Percentiles rank a stretch among this genome's conserved stretches.
These are phyloP conservation scores for Vombatus ursinus DNA, from an alignment of 2,113 vertebrate genomes.

Conservation along the genomic window DNA sequence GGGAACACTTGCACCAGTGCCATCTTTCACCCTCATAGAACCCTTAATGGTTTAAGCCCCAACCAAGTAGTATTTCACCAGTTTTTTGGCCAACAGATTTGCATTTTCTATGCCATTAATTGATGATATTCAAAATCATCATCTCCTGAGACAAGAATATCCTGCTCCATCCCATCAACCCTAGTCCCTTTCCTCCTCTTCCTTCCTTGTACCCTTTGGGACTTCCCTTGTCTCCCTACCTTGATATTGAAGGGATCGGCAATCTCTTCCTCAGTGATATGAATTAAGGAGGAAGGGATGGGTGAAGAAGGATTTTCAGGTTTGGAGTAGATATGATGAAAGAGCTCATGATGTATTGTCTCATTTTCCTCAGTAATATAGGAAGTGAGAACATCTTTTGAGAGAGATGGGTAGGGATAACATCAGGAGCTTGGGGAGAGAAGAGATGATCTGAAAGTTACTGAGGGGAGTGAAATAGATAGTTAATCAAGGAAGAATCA, in stretches of 20 bases:
- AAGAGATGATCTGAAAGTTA: background rate
- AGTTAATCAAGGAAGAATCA: background rate
- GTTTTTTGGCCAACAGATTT: background rate
- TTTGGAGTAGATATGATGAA: background rate
- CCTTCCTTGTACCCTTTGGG: background rate
- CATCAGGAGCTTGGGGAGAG: background rate
- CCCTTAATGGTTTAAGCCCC: too few relatives aligned
- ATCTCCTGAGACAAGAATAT: background rate
- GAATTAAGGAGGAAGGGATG: background rate
- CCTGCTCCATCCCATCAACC: background rate
- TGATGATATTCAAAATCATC: background rate
- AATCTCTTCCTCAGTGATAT: background rate
- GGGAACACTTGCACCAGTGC: background rate
- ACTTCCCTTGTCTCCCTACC: background rate
- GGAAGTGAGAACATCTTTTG: background rate
- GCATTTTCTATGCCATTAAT: background rate
- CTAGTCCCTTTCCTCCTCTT: background rate
- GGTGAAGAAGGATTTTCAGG: background rate
- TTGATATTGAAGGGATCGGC: background rate
- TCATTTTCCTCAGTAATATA: background rate
- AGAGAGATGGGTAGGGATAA: background rate
- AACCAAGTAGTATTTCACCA: background rate
- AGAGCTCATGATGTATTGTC: background rate
- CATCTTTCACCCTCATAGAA: background rate
- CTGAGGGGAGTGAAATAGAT: background rate